Percentiles rank a stretch among this genome's conserved stretches.
phyloP scores from a whole-genome alignment of 2,797 vertebrate species.

The Epinephelus malabaricus region DNA sequence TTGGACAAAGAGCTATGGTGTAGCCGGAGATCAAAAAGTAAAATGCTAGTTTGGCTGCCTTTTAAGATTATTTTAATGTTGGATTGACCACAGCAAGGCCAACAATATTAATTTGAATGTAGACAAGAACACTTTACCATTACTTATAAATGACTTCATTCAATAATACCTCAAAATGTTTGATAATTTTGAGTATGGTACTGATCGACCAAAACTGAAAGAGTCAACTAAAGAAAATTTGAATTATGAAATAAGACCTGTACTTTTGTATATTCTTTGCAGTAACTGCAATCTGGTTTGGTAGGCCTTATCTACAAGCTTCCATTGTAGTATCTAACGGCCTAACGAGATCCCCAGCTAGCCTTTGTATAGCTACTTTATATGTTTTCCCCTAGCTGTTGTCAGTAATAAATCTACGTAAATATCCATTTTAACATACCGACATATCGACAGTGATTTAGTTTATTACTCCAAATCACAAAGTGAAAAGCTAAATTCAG shows the following conservation, averaged over 20 bases:
- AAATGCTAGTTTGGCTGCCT: not conserved
- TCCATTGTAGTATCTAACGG: not conserved
- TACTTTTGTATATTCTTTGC: not conserved
- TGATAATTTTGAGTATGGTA: not conserved
- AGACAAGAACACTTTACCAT: no score
- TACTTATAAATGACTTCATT: not conserved
- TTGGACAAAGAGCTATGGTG: not conserved
- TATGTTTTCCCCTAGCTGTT: not conserved
- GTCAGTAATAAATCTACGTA: not conserved
- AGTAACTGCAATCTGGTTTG: not conserved
- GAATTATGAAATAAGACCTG: no score
- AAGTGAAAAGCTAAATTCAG: not conserved
- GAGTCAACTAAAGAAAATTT: not conserved
- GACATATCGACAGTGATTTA: not conserved
- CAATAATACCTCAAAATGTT: no score
- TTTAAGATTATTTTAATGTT: not conserved
- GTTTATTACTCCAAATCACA: not conserved
- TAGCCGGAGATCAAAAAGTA: not conserved
- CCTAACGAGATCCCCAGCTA: not conserved
- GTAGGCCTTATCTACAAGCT: not conserved
- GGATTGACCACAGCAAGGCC: not conserved
- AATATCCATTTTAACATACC: not conserved
- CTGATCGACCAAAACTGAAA: not conserved
- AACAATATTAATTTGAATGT: no score
- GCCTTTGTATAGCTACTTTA: not conserved